Evolutionary conservation across 2,113 vertebrate species (phyloP).

Genomic region (Toxostoma redivivum): DNA sequence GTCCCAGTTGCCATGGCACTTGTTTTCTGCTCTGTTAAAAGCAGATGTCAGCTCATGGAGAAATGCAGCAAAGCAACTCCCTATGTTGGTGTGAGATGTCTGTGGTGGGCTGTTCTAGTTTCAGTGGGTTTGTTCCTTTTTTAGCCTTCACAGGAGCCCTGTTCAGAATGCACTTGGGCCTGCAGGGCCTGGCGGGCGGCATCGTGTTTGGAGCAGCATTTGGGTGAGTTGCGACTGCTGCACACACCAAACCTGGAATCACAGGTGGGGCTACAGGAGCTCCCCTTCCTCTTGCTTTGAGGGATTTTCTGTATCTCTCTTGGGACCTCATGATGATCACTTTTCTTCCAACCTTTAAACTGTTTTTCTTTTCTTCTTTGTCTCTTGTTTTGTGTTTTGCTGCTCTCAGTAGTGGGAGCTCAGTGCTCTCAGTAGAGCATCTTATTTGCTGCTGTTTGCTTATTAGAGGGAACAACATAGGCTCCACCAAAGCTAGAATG

Average conservation of each 20-base stretch:
- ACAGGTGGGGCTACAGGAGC: background rate
- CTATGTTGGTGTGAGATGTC: fast-evolving
- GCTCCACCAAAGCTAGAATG: background rate
- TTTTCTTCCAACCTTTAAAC: background rate
- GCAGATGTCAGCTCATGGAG: background rate
- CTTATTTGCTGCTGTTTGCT: background rate
- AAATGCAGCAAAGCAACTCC: background rate
- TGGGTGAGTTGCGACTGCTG: constrained; percentile 76
- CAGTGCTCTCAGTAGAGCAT: background rate
- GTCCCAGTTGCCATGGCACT: background rate
- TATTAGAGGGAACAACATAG: background rate
- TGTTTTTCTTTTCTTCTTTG: background rate
- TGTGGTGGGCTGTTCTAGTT: background rate
- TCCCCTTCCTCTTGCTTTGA: background rate
- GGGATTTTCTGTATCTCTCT: background rate
- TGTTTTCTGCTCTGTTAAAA: background rate
- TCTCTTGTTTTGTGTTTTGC: background rate
- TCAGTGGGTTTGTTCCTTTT: background rate
- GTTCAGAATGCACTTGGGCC: constrained; percentile 86
- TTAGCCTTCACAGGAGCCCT: constrained; percentile 84
- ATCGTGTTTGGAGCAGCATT: constrained; percentile 76
- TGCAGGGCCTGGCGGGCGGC: constrained; percentile 79
- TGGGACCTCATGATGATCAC: background rate
- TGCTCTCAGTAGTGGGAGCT: background rate
- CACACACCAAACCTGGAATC: background rate